phyloP scores from a whole-genome alignment of 2,113 vertebrate species.

The Sceloporus tristichus region DNA sequence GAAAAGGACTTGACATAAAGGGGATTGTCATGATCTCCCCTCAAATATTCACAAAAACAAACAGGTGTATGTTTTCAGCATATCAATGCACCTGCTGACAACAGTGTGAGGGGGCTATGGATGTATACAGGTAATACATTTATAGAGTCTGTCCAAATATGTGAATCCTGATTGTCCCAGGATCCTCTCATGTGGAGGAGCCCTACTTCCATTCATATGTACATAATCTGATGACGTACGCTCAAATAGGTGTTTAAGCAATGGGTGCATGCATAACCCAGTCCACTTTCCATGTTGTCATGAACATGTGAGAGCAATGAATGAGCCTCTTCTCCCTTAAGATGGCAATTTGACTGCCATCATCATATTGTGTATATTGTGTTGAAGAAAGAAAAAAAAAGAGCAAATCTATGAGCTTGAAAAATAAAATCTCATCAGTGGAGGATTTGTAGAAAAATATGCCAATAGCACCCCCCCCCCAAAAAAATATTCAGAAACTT shows the following conservation, averaged over 20 bases:
- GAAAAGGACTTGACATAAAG: background rate
- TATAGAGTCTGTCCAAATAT: background rate
- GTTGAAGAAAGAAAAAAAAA: background rate
- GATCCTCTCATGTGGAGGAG: background rate
- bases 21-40: background rate
- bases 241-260: background rate
- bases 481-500: background rate
- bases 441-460: background rate
- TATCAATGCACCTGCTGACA: background rate
- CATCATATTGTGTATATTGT: background rate
- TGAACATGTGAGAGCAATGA: no score
- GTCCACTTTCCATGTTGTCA: no score
- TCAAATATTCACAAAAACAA: background rate
- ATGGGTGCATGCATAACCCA: background rate
- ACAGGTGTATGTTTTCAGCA: background rate
- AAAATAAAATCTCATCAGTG: background rate
- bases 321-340: background rate
- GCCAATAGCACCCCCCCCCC: background rate
- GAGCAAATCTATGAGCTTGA: background rate
- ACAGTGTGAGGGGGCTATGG: background rate
- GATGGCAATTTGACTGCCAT: background rate
- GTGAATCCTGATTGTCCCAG: background rate
- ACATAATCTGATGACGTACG: background rate
- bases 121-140: background rate
- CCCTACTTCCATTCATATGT: background rate